Evolutionary conservation across 2,888 invertebrate genomes (phyloP), one percentile per base, ranked within the genome.

Genomic region (Chaitophorus viminalis): DNA sequence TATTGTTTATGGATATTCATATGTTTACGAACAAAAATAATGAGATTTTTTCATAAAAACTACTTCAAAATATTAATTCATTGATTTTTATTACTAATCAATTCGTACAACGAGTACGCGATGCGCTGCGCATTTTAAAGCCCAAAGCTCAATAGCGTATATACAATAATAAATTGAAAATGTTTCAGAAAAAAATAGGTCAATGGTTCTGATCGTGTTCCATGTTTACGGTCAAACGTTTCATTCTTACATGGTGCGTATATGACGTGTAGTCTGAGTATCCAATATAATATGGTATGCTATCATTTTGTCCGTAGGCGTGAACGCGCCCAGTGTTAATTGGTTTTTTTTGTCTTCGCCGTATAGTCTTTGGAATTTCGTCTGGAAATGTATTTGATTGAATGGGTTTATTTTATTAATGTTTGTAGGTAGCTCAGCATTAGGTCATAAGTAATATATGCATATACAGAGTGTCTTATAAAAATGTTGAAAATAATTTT

Each of bases 201-300:
- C 68, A 68, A 68, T 68, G 68, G 14, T 8, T 68, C 68, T n/a
- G 68, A 25, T n/a, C 29, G 68, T 68, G 29, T 68, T 68, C 29
- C 68, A 68, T n/a, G n/a, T 68, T 68, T n/a, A 68, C 68, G 68
- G 68, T 68, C 68, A 68, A 68, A 29, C 25, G 29, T 68, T 68
- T 68, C 68, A n/a, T n/a, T 8, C 68, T 29, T 68, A 68, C 68
- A 68, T 29, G n/a, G 11, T 29, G 68, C 21, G 25, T n/a, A 29
- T n/a, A n/a, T n/a, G n/a, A n/a, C n/a, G n/a, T n/a, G n/a, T n/a
- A n/a, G 68, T 60, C 25, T 60, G 60, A 29, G 29, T 68, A 29
- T 25, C 25, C 60, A n/a, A 29, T 68, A 68, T 68, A 25, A 25
- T 60, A 21, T 60, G 60, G 4, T 68, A 11, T 29, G 25, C 8